Evolutionary conservation across 2,797 vertebrate species (phyloP).

Genomic region (Dendrocincla fuliginosa): DNA sequence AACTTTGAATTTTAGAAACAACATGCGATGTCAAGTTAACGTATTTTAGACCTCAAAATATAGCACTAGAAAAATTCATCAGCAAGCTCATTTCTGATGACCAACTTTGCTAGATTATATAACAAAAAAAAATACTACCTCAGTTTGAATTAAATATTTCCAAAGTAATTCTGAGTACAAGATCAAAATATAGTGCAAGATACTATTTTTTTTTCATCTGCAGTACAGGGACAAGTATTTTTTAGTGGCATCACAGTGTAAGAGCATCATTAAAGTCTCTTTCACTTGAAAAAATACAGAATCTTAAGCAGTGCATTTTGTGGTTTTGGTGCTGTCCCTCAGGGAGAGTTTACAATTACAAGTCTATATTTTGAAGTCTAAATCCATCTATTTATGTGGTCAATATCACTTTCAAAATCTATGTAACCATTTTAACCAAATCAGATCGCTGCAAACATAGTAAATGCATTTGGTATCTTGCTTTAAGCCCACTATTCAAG

Average conservation of each 20-base stretch:
- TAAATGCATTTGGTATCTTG: background rate
- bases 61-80: background rate
- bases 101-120: background rate
- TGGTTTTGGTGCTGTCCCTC: background rate
- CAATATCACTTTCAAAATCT: background rate
- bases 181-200: background rate
- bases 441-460: background rate
- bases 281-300: background rate
- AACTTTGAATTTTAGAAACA: background rate
- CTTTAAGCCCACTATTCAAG: background rate
- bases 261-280: background rate
- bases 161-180: background rate
- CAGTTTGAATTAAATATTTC: background rate
- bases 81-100: background rate
- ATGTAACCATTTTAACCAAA: background rate
- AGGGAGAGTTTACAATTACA: background rate
- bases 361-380: background rate
- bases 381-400: background rate
- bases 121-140: background rate
- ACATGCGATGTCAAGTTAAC: background rate
- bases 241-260: background rate
- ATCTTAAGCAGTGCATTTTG: background rate
- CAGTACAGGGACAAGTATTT: background rate
- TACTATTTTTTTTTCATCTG: background rate
- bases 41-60: background rate